Evolutionary conservation across 2,797 vertebrate species (phyloP), one percentile per base, ranked within the genome.

Genomic region (Sebastes cheni): DNA sequence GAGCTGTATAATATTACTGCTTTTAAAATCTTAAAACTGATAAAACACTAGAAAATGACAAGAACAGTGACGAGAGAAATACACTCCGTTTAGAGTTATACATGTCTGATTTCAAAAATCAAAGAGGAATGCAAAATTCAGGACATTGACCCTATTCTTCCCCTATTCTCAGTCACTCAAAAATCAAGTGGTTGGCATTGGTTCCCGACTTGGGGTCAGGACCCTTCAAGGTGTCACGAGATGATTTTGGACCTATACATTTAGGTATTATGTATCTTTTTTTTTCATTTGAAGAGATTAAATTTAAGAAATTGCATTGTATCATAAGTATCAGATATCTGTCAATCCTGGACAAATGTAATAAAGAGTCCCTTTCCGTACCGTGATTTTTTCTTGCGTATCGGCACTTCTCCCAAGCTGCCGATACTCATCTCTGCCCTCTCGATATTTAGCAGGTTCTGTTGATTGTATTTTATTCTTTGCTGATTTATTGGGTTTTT

Each of bases 371-470:
- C 36, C 12, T 39, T 14, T 39, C 36, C 13, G 36, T 39, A 39
- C 36, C 36, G 36, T 0, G 36, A 39, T 0, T 13, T 39, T 39
- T 39, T 39, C 36, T 39, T 39, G 11, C 0, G 36, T 39, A 39
- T 13, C 36, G 36, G 36, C 36, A 39, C 36, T 39, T 39, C 36
- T 39, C 36, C 36, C 36, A 39, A 39, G 36, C 36, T 39, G 36
- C 36, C 13, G 36, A 5, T 1, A 13, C 5, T 14, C 36, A 5
- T 39, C 36, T 39, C 36, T 39, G 36, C 36, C 36, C 13, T 39
- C 12, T 39, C 36, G 12, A 39, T 39, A 39, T 39, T 55, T 22
- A 55, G 54, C 54, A 55, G 54, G 22, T 23, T 23, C 32, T 34
- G 32, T 34, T 34, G 32, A 34, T 34, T 34, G 32, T 34, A 34